These are phyloP conservation scores for Stenolophus ochropezus DNA, from an alignment of 2,888 invertebrate species.

Conservation along the genomic window DNA sequence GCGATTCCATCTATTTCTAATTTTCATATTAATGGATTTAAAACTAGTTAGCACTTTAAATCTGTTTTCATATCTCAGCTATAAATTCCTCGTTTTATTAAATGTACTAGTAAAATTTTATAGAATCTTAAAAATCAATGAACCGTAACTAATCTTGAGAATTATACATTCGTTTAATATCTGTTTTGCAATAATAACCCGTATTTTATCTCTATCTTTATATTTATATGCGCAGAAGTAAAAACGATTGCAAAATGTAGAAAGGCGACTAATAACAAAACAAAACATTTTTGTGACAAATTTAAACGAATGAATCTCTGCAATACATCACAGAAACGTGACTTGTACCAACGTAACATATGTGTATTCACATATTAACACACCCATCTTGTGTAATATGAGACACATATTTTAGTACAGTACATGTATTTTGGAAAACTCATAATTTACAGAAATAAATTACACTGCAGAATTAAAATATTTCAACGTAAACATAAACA, in stretches of 20 bases:
- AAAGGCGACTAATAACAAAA: slow-evolving; percentile 24
- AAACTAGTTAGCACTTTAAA: background rate
- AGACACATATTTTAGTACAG: background rate
- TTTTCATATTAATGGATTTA: slow-evolving; percentile 1
- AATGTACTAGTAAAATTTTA: slow-evolving; percentile 10
- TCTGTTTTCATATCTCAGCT: background rate
- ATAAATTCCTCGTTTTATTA: slow-evolving; percentile 5
- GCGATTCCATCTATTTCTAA: background rate
- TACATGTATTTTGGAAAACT: background rate
- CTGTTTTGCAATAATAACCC: background rate
- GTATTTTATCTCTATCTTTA: background rate
- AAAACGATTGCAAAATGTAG: slow-evolving; percentile 18
- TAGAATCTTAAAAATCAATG: slow-evolving; percentile 21
- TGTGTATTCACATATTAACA: slow-evolving; percentile 6
- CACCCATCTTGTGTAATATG: slow-evolving; percentile 1
- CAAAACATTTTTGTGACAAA: slow-evolving; percentile 18
- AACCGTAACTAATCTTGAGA: background rate
- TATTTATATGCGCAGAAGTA: background rate
- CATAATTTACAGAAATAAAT: background rate
- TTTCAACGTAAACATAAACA: background rate
- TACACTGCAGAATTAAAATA: background rate
- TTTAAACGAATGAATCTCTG: slow-evolving; percentile 18
- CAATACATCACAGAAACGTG: slow-evolving; percentile 23
- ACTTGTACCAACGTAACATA: background rate
- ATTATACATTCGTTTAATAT: background rate